phyloP scores from a whole-genome alignment of 2,797 vertebrate species.

The Periophthalmus magnuspinnatus region DNA sequence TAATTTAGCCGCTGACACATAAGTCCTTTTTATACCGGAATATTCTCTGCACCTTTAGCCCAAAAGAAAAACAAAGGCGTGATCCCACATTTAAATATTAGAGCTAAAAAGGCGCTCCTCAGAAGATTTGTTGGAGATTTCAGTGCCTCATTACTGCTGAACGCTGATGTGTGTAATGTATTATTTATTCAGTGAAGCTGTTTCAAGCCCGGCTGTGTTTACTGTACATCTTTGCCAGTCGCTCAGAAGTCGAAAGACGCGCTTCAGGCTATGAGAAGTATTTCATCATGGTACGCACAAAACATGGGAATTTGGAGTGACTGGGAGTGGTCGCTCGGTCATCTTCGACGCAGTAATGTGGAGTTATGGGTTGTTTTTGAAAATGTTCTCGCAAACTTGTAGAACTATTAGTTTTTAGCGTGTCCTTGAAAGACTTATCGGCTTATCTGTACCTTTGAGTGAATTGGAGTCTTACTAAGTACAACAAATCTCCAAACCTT shows the following conservation, averaged over 20 bases:
- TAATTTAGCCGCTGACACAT: background rate
- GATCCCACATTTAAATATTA: slow-evolving; percentile 41
- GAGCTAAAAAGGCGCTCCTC: slow-evolving; percentile 40
- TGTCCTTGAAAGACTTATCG: too few relatives aligned
- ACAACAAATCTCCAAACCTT: too few relatives aligned
- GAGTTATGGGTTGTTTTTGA: too few relatives aligned
- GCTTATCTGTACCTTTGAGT: too few relatives aligned
- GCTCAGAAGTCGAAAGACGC: slow-evolving; percentile 49
- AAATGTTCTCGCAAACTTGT: too few relatives aligned
- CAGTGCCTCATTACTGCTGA: slow-evolving; percentile 55
- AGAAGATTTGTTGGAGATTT: slow-evolving; percentile 53
- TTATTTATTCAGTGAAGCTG: slow-evolving; percentile 61
- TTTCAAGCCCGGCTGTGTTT: slow-evolving; percentile 57
- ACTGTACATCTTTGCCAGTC: slow-evolving; percentile 55
- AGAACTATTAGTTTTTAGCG: too few relatives aligned
- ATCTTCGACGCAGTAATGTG: too few relatives aligned
- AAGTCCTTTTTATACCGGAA: slow-evolving; percentile 2
- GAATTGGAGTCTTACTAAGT: too few relatives aligned
- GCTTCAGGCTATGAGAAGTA: slow-evolving; percentile 47
- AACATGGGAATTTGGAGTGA: slow-evolving; percentile 21
- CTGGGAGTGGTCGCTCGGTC: background rate
- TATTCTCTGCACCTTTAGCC: slow-evolving; percentile 6
- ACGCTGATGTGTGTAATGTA: slow-evolving; percentile 55
- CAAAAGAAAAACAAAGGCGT: slow-evolving; percentile 26
- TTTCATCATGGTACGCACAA: slow-evolving; percentile 37